Conservation (phyloP, 2,113 vertebrate species). For the Piprites chloris region DNA sequence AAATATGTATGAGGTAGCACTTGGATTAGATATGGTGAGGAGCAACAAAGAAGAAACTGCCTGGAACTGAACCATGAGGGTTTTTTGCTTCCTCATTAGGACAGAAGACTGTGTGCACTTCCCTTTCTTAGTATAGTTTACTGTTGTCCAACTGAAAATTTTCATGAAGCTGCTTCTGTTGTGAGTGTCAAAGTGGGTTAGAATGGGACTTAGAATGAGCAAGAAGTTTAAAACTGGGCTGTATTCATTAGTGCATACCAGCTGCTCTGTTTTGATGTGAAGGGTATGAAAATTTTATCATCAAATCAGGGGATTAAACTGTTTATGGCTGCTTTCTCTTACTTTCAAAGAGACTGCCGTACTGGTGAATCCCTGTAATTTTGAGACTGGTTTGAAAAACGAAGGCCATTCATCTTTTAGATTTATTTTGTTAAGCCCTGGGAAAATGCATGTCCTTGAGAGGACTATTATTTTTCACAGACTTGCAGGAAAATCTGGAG, state of each 20-base stretch:
- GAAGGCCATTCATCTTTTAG: not conserved
- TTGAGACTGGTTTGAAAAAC: not conserved
- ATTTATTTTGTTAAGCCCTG: not conserved
- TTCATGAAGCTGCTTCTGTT: not conserved
- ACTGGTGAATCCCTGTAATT: not conserved
- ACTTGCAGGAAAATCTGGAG: not conserved
- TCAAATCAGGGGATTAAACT: not conserved
- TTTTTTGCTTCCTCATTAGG: not conserved
- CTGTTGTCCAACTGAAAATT: not conserved
- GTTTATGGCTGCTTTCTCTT: not conserved
- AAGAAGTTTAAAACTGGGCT: not conserved
- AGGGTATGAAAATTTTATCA: not conserved
- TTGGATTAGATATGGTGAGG: not conserved
- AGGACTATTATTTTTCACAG: not conserved
- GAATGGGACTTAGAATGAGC: not conserved
- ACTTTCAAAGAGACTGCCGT: not conserved
- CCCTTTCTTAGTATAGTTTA: not conserved
- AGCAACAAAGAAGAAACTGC: not conserved
- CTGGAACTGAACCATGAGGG: not conserved
- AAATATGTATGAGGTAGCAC: not conserved
- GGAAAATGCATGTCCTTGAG: not conserved
- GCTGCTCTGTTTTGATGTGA: not conserved
- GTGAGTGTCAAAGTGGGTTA: not conserved
- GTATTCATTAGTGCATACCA: not conserved
- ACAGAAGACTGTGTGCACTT: not conserved